Conservation (phyloP, 2,888 invertebrate genomes). For the Arctia plantaginis region DNA sequence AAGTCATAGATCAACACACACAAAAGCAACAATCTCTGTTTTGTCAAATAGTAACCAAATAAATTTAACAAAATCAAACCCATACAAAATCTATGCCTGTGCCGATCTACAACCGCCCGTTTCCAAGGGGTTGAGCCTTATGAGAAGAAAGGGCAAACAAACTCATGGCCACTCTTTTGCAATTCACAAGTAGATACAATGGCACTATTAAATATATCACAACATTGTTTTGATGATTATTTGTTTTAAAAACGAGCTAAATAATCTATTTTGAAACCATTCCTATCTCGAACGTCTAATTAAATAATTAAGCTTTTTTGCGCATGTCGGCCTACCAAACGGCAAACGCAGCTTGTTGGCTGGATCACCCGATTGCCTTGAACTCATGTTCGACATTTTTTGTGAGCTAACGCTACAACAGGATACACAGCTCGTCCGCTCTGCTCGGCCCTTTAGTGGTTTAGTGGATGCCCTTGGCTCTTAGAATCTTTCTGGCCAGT, state of each 20-base stretch:
- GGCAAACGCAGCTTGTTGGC: conserved; percentile 41
- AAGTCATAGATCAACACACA: too few relatives aligned
- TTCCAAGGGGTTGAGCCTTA: too few relatives aligned
- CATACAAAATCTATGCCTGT: too few relatives aligned
- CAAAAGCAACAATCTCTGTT: too few relatives aligned
- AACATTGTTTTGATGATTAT: too few relatives aligned
- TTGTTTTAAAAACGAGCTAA: neutral
- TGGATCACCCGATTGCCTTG: conserved; percentile 83
- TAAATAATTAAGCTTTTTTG: conserved; percentile 24
- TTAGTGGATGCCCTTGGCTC: conserved; percentile 75
- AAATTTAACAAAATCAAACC: too few relatives aligned
- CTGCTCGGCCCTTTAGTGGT: conserved; percentile 68
- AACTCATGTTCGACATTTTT: conserved; percentile 84
- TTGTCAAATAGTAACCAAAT: too few relatives aligned
- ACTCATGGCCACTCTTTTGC: too few relatives aligned
- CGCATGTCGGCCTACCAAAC: conserved; percentile 37
- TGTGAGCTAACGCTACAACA: conserved; percentile 75
- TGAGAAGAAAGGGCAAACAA: too few relatives aligned
- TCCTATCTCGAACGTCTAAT: conserved; percentile 19
- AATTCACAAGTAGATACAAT: too few relatives aligned
- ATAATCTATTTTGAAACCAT: conserved; percentile 27
- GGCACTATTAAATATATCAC: too few relatives aligned
- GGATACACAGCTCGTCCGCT: conserved; percentile 70
- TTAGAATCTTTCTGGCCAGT: conserved; percentile 52
- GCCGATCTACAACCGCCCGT: too few relatives aligned